Percentiles rank a stretch among this genome's conserved stretches.
Conservation (phyloP, 2,797 vertebrate species). For the Petrocephalus schoutedeni region DNA sequence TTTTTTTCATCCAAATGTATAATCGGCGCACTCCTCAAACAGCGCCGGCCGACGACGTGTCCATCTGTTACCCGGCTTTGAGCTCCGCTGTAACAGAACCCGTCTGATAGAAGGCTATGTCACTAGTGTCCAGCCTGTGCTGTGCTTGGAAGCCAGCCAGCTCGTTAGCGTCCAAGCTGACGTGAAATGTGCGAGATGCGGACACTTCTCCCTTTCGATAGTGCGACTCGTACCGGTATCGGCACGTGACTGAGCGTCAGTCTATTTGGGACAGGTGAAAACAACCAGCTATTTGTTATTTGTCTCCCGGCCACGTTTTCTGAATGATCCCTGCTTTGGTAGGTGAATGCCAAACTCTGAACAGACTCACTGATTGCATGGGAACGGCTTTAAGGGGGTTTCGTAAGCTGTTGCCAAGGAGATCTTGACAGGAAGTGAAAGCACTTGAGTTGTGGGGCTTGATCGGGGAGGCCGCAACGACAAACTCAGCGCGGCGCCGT, state of each 20-base stretch:
- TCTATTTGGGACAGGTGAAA: neutral
- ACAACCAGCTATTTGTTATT: neutral
- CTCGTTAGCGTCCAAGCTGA: neutral
- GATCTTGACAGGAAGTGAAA: conserved; percentile 27
- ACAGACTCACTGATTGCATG: conserved; percentile 30
- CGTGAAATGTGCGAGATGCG: neutral
- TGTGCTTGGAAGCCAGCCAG: neutral
- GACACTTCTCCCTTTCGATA: neutral
- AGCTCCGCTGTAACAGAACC: neutral
- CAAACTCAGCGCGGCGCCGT: conserved; percentile 51
- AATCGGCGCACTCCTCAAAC: neutral
- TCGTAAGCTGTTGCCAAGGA: conserved; percentile 50
- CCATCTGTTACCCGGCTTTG: neutral
- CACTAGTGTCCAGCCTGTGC: neutral
- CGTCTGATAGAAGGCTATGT: neutral
- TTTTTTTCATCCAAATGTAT: no score
- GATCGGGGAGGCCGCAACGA: conserved; percentile 35
- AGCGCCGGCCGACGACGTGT: neutral
- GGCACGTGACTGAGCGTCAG: neutral
- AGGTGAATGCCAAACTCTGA: conserved; percentile 19
- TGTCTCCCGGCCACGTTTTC: neutral
- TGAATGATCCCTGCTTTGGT: neutral
- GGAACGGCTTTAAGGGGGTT: conserved; percentile 38
- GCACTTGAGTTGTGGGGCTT: neutral
- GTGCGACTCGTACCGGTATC: neutral